Percentiles rank a stretch among this genome's conserved stretches.
phyloP scores from a whole-genome alignment of 2,797 vertebrate genomes.

The Peromyscus nudipes region DNA sequence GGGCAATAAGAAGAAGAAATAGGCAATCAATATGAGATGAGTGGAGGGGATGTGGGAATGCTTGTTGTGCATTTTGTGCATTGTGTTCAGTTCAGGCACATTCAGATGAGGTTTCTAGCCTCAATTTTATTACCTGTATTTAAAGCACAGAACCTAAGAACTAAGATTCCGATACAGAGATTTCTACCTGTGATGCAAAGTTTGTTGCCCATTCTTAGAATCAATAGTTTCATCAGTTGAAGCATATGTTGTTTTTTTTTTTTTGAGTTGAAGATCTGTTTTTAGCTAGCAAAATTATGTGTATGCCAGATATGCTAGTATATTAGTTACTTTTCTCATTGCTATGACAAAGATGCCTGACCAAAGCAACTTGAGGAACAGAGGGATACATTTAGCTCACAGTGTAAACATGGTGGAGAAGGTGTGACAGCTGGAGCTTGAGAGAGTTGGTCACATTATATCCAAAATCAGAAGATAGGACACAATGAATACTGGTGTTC shows the following conservation, averaged over 20 bases:
- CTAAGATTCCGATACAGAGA: background rate
- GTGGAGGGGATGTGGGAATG: background rate
- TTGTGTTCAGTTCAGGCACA: background rate
- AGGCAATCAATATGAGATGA: background rate
- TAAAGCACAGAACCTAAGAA: background rate
- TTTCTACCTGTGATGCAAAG: background rate
- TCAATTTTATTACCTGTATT: background rate
- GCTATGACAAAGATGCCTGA: background rate
- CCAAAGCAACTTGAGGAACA: background rate
- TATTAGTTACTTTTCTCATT: background rate
- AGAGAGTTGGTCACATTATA: background rate
- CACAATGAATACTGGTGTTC: background rate
- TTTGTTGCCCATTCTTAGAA: background rate
- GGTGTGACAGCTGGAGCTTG: background rate
- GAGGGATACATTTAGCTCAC: background rate
- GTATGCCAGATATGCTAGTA: background rate
- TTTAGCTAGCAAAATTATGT: background rate
- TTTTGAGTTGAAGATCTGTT: background rate
- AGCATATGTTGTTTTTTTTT: background rate
- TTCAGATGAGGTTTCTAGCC: background rate
- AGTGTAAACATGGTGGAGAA: background rate
- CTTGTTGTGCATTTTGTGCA: background rate
- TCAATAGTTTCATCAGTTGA: background rate
- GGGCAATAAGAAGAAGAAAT: background rate
- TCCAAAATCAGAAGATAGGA: background rate